These are phyloP conservation scores for Griposia aprilina DNA, from an alignment of 2,888 invertebrate species.

Conservation along the genomic window DNA sequence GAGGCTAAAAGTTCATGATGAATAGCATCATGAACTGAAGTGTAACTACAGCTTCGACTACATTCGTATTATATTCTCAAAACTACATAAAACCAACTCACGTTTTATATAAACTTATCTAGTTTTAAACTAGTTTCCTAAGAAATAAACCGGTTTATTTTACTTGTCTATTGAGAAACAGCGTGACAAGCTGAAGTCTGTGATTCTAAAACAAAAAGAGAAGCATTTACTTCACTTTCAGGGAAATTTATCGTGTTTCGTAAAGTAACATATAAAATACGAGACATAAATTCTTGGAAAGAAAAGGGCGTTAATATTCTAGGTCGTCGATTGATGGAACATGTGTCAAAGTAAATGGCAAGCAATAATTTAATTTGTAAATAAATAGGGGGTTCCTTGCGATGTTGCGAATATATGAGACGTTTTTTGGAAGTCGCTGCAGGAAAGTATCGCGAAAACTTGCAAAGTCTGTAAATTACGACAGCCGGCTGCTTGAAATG, in stretches of 20 bases:
- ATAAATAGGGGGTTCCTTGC: background rate
- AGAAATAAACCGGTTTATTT: conserved; percentile 45
- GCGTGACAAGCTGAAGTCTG: conserved; percentile 37
- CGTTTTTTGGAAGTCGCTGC: background rate
- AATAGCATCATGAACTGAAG: background rate
- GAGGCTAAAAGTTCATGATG: background rate
- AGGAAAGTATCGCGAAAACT: background rate
- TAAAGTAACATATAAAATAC: conserved; percentile 13
- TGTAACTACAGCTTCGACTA: background rate
- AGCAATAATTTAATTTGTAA: conserved; percentile 5
- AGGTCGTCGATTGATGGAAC: background rate
- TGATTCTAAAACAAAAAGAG: conserved; percentile 31
- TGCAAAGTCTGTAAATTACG: background rate
- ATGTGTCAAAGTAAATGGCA: background rate
- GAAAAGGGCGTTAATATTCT: background rate
- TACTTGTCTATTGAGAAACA: conserved; percentile 16
- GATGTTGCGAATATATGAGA: too few species aligned
- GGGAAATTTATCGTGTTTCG: conserved; percentile 36
- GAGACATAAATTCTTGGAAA: background rate
- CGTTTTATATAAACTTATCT: conserved; percentile 43
- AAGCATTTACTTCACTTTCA: conserved; percentile 25
- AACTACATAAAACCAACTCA: conserved; percentile 23
- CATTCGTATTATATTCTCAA: background rate
- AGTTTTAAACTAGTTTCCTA: conserved; percentile 37
- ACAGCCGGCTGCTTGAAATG: too few species aligned